Evolutionary conservation across 1,140 invertebrate genomes (phyloP).

Genomic region (Camponotus floridanus): DNA sequence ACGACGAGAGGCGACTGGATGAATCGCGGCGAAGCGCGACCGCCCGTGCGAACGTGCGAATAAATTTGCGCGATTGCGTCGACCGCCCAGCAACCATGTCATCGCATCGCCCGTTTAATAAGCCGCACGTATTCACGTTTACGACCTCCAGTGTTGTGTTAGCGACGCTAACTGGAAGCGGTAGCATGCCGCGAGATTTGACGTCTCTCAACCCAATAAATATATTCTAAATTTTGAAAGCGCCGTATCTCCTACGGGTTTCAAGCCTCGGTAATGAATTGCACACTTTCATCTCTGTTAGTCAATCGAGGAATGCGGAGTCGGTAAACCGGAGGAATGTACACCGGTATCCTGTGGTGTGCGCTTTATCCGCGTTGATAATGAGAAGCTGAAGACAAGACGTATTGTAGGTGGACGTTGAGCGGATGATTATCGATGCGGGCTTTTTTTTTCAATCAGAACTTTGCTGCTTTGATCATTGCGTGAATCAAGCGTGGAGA

Average conservation of each 20-base stretch:
- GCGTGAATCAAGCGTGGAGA: neutral
- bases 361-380: slow-evolving; percentile 33
- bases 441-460: neutral
- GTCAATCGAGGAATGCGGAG: slow-evolving; percentile 48
- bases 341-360: slow-evolving; percentile 22
- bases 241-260: neutral
- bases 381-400: slow-evolving; percentile 45
- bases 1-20: neutral
- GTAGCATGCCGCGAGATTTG: slow-evolving; percentile 26
- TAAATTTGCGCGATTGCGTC: slow-evolving; percentile 58
- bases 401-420: slow-evolving; percentile 22
- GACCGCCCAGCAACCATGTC: slow-evolving; percentile 34
- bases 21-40: neutral
- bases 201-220: slow-evolving; percentile 35
- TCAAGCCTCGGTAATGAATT: slow-evolving; percentile 23
- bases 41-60: slow-evolving; percentile 50
- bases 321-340: slow-evolving; percentile 44
- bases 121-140: slow-evolving; percentile 26
- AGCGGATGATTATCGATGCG: slow-evolving; percentile 4
- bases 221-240: slow-evolving; percentile 48
- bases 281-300: slow-evolving; percentile 32
- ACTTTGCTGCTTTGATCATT: neutral
- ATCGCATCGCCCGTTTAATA: slow-evolving; percentile 41
- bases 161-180: neutral
- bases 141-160: slow-evolving; percentile 2